Conservation (phyloP, 2,113 vertebrate species). For the Piaya cayana region DNA sequence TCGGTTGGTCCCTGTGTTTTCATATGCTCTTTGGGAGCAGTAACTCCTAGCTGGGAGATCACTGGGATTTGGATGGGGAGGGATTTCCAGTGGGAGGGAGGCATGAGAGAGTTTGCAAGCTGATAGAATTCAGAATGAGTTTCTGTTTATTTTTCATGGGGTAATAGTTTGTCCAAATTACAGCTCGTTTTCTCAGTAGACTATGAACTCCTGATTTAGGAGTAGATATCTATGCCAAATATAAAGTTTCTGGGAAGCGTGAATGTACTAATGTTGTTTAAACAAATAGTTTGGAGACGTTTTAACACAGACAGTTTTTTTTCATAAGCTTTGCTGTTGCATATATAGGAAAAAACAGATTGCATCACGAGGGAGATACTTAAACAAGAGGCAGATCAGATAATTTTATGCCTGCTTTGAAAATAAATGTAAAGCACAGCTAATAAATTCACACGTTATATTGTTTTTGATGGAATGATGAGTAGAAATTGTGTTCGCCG, state of each 20-base stretch:
- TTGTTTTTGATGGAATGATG: constrained; percentile 4
- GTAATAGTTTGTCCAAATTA: not conserved
- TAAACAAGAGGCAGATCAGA: not conserved
- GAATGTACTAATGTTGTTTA: not conserved
- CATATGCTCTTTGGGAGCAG: not conserved
- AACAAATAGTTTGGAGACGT: constrained; percentile 1
- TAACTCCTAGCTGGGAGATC: not conserved
- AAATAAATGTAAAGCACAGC: constrained; percentile 27
- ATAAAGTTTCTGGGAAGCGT: not conserved
- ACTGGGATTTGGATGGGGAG: not conserved
- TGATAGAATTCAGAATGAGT: not conserved
- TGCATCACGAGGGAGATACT: not conserved
- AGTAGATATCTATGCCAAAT: not conserved
- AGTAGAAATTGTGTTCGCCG: not conserved
- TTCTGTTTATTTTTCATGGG: not conserved
- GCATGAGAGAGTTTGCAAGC: not conserved
- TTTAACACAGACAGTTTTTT: not conserved
- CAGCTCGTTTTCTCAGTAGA: not conserved
- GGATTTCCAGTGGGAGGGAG: not conserved
- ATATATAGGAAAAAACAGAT: not conserved
- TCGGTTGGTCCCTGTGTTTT: not conserved
- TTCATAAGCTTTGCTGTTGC: not conserved
- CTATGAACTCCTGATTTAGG: not conserved
- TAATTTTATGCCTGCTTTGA: constrained; percentile 18
- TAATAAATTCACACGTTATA: constrained; percentile 1